A percentile compares a stretch with the other conserved stretches of the same genome.
phyloP scores from a whole-genome alignment of 2,113 vertebrate species.

The Egretta garzetta region DNA sequence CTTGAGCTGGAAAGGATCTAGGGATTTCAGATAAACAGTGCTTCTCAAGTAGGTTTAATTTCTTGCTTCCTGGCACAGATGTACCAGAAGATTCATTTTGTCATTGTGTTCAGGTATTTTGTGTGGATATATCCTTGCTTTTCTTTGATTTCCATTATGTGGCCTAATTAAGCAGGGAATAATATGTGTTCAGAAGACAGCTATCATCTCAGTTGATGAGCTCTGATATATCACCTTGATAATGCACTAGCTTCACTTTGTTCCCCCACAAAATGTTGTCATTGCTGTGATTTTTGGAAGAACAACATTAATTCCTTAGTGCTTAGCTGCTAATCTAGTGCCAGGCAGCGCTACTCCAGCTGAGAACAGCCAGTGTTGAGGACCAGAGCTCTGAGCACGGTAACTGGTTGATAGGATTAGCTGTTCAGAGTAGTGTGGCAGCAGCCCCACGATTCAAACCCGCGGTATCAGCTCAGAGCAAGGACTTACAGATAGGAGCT shows the following conservation, averaged over 20 bases:
- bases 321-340: neutral
- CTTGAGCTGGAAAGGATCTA: neutral
- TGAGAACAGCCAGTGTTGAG: neutral
- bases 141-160: neutral
- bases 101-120: neutral
- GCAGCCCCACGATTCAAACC: neutral
- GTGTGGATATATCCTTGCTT: neutral
- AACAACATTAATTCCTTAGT: neutral
- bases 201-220: neutral
- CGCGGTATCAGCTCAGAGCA: neutral
- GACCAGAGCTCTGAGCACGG: neutral
- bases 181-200: neutral
- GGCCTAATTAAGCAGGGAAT: neutral
- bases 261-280: neutral
- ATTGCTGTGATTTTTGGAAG: slow-evolving; percentile 7
- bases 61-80: neutral
- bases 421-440: neutral
- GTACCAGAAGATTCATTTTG: neutral
- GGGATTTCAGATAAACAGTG: neutral
- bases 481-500: neutral
- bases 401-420: slow-evolving; percentile 1
- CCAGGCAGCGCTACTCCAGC: neutral
- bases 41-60: neutral
- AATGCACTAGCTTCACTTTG: neutral
- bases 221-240: neutral